Base-by-base conservation (phyloP, 2,113 vertebrate genomes). In the Nymphicus hollandicus region DNA sequence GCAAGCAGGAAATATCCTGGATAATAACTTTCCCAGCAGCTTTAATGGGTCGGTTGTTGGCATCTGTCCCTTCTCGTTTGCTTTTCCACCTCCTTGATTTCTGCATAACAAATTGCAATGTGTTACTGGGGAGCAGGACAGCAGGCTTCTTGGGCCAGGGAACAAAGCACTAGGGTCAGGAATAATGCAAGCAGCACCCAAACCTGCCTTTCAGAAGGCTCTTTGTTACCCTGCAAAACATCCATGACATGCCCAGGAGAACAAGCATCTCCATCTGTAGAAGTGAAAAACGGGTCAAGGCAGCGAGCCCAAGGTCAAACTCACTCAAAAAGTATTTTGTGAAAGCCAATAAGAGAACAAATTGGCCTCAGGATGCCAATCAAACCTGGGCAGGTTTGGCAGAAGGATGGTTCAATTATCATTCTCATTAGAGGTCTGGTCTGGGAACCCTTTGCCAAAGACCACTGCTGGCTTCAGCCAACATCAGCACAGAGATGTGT, bases 1-100 rank as follows among this genome's bases (percentile, higher is more conserved):
- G 98, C 91, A 99, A 98, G 88, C 99, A 99, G 9, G 99, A 99
- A 74, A 99, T 98, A 86, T 99, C 99, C 93, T 99, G 99, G 95
- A 99, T 98, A 98, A 99, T 99, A 58, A 99, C 99, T 69, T 99
- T 99, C 7, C 99, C 99, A 0, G 99, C 99, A 46, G 99, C 98
- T 97, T 99, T 99, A 97, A 99, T 99, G 5, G 99, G 98, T 64
- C 99, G 98, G 93, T 96, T 99, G 91, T 97, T 91, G 73, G 98
- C 97, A 92, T 99, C 99, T 0, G 97, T 96, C 44, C 98, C 99
- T 72, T 99, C 99, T 2, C 99, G 98, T 93, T 99, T 99, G 53
- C 98, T 98, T 96, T 99, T 99, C 98, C 99, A 99, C 25, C 99
- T 98, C 8, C 99, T 98, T 7, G 99, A 99, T 98, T 99, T 99